Percentiles rank a stretch among this genome's conserved stretches.
phyloP scores from a whole-genome alignment of 2,888 invertebrate genomes.

The Ctena decussata region DNA sequence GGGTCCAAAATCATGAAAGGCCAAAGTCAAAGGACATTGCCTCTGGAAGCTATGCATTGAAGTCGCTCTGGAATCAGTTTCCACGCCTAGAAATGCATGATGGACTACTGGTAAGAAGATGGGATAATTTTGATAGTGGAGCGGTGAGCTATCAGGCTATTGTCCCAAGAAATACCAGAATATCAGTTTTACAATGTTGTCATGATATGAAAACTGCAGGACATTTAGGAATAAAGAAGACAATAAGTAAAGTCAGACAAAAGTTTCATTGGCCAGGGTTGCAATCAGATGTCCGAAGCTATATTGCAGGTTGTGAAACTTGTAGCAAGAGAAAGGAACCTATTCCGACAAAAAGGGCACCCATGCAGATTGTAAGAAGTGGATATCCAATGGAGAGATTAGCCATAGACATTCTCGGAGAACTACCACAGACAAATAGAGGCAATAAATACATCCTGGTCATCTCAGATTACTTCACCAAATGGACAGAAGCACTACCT shows the following conservation, averaged over 20 bases:
- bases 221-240: neutral
- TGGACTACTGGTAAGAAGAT: neutral
- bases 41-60: neutral
- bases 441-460: too few relatives aligned
- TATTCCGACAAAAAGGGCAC: neutral
- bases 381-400: slow-evolving; percentile 37
- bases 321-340: too few relatives aligned
- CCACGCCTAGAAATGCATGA: neutral
- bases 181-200: neutral
- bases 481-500: too few relatives aligned
- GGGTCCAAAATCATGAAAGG: neutral
- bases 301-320: too few relatives aligned
- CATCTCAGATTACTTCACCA: too few relatives aligned
- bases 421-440: too few relatives aligned
- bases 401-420: too few relatives aligned
- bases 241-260: neutral
- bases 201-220: slow-evolving; percentile 4
- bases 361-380: neutral
- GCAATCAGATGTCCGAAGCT: neutral
- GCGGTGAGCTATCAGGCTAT: neutral
- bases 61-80: neutral
- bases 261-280: slow-evolving; percentile 4
- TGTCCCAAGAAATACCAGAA: neutral
- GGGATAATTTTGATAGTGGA: neutral
- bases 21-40: neutral